Conservation (phyloP, 2,888 invertebrate genomes). For the Amphipoea oculea region DNA sequence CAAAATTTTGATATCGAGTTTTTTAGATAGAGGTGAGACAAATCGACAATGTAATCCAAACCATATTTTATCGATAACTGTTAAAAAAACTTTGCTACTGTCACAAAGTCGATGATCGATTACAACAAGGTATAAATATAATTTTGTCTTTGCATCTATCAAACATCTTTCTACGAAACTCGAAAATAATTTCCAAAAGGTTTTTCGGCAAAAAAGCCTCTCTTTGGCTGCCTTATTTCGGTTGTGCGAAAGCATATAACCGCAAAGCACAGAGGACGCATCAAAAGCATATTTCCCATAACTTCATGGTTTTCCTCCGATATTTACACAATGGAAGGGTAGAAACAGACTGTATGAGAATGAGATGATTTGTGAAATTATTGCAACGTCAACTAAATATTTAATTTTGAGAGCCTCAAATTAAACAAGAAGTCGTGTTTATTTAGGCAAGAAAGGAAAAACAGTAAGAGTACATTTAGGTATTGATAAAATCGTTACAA, state of each 20-base stretch:
- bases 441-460: not conserved
- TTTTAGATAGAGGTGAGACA: conserved; percentile 19
- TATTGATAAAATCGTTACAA: not conserved
- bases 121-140: not conserved
- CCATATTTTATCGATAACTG: not conserved
- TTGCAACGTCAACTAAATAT: conserved; percentile 63
- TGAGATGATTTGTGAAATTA: conserved; percentile 74
- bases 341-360: conserved; percentile 72
- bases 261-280: conserved; percentile 77
- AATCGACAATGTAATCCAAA: not conserved
- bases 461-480: not conserved
- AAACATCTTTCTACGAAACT: conserved; percentile 41
- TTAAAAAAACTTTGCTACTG: not conserved
- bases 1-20: conserved; percentile 39
- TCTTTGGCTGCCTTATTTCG: conserved; percentile 48
- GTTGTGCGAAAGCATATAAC: conserved; percentile 73
- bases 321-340: conserved; percentile 75
- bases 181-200: conserved; percentile 29
- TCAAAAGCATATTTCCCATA: conserved; percentile 69
- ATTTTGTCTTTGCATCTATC: not conserved
- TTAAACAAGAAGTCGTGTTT: not conserved
- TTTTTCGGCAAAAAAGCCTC: conserved; percentile 28
- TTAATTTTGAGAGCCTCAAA: not conserved
- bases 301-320: conserved; percentile 65
- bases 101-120: not conserved